Conservation (phyloP, 2,797 vertebrate genomes). For the Argyrosomus regius region DNA sequence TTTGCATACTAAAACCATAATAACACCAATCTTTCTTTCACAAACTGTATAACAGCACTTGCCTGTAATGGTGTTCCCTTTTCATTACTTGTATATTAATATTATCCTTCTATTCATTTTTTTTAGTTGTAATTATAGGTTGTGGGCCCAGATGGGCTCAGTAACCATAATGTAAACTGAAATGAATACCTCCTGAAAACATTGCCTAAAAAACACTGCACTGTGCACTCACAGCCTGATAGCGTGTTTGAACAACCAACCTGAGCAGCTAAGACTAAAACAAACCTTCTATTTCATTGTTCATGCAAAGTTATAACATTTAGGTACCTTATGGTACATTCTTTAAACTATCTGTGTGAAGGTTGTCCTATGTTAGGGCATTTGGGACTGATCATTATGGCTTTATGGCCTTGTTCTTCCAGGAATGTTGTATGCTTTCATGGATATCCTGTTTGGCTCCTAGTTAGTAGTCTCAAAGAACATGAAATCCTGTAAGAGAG, state of each 20-base stretch:
- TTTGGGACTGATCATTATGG: conserved; percentile 59
- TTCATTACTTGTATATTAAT: conserved; percentile 6
- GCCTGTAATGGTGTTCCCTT: neutral
- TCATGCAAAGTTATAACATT: conserved; percentile 60
- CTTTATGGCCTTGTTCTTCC: conserved; percentile 63
- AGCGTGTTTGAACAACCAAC: conserved; percentile 39
- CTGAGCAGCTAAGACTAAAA: conserved; percentile 65
- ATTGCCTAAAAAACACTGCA: conserved; percentile 23
- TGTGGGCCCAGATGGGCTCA: conserved; percentile 18
- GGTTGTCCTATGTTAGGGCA: conserved; percentile 52
- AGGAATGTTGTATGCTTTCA: conserved; percentile 42
- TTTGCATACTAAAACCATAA: conserved; percentile 6
- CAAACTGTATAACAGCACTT: conserved; percentile 29
- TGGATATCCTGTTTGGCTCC: conserved; percentile 43
- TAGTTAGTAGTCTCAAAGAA: conserved; percentile 85
- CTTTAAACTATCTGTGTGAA: conserved; percentile 42
- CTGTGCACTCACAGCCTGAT: conserved; percentile 35
- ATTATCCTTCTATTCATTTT: conserved; percentile 5
- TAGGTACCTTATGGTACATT: conserved; percentile 39
- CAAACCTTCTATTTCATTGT: conserved; percentile 54
- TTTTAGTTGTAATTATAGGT: conserved; percentile 13
- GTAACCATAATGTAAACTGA: conserved; percentile 49
- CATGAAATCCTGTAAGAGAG: conserved; percentile 86
- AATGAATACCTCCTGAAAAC: conserved; percentile 17
- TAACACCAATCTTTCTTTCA: conserved; percentile 7